Percentiles rank a stretch among this genome's conserved stretches.
Evolutionary conservation across 2,888 invertebrate genomes (phyloP).

Genomic region (Hipparchia sbordonii): DNA sequence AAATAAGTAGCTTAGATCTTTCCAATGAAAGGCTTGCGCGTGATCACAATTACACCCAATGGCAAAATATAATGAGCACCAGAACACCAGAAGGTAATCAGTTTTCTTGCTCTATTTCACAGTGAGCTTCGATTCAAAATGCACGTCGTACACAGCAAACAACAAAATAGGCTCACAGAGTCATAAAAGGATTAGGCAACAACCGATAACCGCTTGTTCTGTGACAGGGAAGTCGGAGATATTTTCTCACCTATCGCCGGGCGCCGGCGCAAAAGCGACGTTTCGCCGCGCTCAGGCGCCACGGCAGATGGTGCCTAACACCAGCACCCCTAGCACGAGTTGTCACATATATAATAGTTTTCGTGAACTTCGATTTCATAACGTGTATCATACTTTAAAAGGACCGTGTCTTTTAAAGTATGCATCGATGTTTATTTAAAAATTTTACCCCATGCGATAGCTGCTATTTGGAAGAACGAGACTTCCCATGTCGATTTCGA

Average conservation of each 20-base stretch:
- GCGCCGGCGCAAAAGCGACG: conserved; percentile 61
- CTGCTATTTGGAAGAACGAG: background rate
- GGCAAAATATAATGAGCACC: too few species aligned
- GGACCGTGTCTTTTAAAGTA: too few species aligned
- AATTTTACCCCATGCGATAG: background rate
- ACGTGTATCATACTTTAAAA: too few species aligned
- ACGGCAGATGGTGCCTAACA: conserved; percentile 59
- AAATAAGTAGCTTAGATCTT: too few species aligned
- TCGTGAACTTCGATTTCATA: background rate
- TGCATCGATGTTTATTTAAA: background rate
- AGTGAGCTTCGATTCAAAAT: background rate
- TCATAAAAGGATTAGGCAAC: conserved; percentile 31
- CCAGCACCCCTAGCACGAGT: conserved; percentile 23
- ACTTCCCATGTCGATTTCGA: background rate
- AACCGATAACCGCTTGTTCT: conserved; percentile 35
- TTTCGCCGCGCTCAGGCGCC: conserved; percentile 61
- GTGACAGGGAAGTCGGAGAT: conserved; percentile 55
- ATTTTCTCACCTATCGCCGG: conserved; percentile 71
- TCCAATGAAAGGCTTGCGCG: too few species aligned
- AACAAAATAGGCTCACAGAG: conserved; percentile 1
- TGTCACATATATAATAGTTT: background rate
- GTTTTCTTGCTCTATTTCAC: background rate
- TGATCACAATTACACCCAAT: too few species aligned
- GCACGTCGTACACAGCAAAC: background rate
- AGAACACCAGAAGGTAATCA: too few species aligned